Evolutionary conservation across 2,113 vertebrate genomes (phyloP).

Genomic region (Pelecanoides urinatrix): DNA sequence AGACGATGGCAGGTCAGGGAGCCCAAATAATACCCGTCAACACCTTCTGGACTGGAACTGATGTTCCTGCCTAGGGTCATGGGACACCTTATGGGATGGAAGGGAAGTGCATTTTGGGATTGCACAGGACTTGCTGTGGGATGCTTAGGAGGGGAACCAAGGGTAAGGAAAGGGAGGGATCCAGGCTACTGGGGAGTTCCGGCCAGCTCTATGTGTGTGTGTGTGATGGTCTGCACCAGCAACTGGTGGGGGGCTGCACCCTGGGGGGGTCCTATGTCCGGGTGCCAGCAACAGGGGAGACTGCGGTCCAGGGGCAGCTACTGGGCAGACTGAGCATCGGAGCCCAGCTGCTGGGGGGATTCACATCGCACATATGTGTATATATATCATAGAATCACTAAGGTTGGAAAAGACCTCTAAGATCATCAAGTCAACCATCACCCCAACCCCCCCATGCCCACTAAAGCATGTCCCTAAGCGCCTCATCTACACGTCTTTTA

Average conservation of each 20-base stretch:
- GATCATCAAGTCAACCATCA: no score
- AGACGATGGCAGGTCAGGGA: background rate
- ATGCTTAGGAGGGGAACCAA: background rate
- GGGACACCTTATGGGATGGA: background rate
- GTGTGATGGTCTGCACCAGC: background rate
- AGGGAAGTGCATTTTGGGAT: background rate
- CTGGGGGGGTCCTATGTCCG: background rate
- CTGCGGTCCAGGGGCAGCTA: background rate
- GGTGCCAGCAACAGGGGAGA: background rate
- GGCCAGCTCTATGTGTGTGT: background rate
- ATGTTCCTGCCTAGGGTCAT: background rate
- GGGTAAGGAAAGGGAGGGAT: background rate
- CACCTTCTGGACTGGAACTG: background rate
- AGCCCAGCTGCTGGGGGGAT: background rate
- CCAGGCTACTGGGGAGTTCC: background rate
- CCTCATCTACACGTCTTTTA: no score
- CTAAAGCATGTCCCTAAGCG: no score
- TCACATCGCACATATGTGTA: accelerated
- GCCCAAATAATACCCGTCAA: background rate
- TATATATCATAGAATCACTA: no score
- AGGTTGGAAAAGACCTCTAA: no score
- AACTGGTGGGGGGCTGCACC: background rate
- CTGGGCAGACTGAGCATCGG: background rate
- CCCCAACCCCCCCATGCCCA: no score
- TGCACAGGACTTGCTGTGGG: accelerated